Evolutionary conservation across 2,113 vertebrate genomes (phyloP).

Genomic region (Salvator merianae): DNA sequence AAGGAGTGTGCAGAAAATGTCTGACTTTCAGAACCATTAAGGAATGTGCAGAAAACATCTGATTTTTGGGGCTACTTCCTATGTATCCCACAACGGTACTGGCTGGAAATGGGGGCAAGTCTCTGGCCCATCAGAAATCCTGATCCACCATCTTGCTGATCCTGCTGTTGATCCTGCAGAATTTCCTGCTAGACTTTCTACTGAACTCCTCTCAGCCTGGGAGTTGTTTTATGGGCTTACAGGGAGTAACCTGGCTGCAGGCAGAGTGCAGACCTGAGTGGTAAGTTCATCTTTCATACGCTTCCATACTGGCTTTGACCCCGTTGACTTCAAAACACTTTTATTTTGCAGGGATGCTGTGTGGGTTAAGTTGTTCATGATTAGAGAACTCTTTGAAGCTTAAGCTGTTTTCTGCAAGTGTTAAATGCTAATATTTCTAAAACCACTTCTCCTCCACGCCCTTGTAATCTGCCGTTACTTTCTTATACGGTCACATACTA

Average conservation of each 20-base stretch:
- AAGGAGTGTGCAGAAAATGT: too few species aligned
- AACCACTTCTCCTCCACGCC: too few species aligned
- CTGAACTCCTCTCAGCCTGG: background rate
- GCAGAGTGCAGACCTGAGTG: background rate
- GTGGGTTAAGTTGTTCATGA: conserved; percentile 7
- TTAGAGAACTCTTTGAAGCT: conserved; percentile 11
- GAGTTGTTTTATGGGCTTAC: conserved; percentile 1
- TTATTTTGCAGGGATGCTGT: background rate
- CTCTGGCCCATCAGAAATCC: too few species aligned
- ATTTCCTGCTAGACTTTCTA: background rate
- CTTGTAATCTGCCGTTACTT: background rate
- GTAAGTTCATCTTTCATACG: rapidly evolving
- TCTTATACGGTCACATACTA: background rate
- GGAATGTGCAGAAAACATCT: too few species aligned
- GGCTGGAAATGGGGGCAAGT: too few species aligned
- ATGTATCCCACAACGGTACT: too few species aligned
- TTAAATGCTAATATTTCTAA: background rate
- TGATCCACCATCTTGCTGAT: too few species aligned
- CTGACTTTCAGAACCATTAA: too few species aligned
- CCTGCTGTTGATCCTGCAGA: background rate
- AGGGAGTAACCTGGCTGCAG: background rate
- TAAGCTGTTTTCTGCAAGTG: background rate
- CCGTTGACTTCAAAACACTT: background rate
- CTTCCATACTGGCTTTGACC: rapidly evolving
- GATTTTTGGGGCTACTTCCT: too few species aligned